Base-by-base conservation (phyloP, 2,888 invertebrate species). In the Synergus itoensis region DNA sequence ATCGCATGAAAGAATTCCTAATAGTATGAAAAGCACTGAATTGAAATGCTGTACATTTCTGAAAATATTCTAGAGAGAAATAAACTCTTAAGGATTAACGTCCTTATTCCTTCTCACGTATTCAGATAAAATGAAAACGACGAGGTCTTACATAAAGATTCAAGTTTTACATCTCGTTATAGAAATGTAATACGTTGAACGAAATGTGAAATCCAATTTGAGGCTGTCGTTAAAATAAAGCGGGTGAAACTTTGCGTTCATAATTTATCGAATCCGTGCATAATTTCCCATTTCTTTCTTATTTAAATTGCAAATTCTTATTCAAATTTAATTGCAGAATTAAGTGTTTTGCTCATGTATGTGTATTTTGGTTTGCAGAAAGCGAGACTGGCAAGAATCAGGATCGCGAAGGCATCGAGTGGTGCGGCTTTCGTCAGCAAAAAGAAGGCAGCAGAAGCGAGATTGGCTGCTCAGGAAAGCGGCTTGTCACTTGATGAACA, bases 381-480 rank as follows among this genome's bases (percentile, higher is more conserved):
- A 98, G 99, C 99, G 45, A 96, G 99, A 80, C 94, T 99, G 92
- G 99, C 99, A 53, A 96, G 99, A 83, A 99, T 99, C 90, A 96
- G 99, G 82, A 99, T 99, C 92, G 99, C 99, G 78, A 99, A 99
- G 93, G 99, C 99, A 78, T 99, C 99, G 3, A 99, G 98, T 21
- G 99, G 99, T 5, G 99, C 99, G 5, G 99, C 99, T 3, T 99
- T 99, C 93, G 98, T 99, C 86, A 97, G 96, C 92, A 99, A 99
- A 94, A 99, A 99, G 95, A 99, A 99, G 92, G 99, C 99, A 1
- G 98, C 98, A 2, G 99, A 99, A 91, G 99, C 98, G 0, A 94
- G 99, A 69, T 94, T 99, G 89, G 98, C 98, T 77, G 97, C 98
- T 77, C 96, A 97, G 93, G 98, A 98, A 93, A 97, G 97, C 65